phyloP scores from a whole-genome alignment of 2,888 invertebrate genomes.

The Dryobotodes eremita region DNA sequence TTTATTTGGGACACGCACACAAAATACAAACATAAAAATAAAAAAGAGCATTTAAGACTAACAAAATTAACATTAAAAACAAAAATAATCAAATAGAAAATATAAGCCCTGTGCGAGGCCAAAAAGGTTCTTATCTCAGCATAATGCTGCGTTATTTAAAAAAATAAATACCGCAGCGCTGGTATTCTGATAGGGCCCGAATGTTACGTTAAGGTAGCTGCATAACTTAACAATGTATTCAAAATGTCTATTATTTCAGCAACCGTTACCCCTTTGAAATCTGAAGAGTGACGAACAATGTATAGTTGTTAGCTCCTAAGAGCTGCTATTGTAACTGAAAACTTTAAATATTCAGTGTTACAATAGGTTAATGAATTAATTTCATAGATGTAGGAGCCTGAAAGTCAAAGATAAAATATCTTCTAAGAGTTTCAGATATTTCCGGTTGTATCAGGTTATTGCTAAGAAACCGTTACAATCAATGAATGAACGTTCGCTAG shows the following conservation, averaged over 20 bases:
- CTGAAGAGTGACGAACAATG: background rate
- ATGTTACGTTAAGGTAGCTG: background rate
- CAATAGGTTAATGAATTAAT: background rate
- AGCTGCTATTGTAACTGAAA: conserved; percentile 18
- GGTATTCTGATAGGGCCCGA: too few species aligned
- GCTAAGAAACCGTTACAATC: background rate
- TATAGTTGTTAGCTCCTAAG: background rate
- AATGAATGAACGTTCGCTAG: background rate
- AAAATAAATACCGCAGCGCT: too few species aligned
- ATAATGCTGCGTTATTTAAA: too few species aligned
- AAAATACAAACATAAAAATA: too few species aligned
- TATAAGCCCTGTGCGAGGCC: too few species aligned
- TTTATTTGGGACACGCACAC: too few species aligned
- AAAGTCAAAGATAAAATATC: background rate
- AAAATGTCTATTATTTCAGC: conserved; percentile 22
- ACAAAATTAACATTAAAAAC: too few species aligned
- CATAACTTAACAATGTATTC: conserved; percentile 38
- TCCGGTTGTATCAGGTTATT: background rate
- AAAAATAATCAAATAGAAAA: too few species aligned
- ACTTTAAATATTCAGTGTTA: background rate
- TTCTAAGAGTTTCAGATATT: background rate
- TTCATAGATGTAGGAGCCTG: background rate
- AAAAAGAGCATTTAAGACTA: too few species aligned
- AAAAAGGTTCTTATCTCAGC: too few species aligned
- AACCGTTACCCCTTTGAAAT: conserved; percentile 7